Conservation (phyloP, 2,113 vertebrate species). For the Bagarius yarrelli region DNA sequence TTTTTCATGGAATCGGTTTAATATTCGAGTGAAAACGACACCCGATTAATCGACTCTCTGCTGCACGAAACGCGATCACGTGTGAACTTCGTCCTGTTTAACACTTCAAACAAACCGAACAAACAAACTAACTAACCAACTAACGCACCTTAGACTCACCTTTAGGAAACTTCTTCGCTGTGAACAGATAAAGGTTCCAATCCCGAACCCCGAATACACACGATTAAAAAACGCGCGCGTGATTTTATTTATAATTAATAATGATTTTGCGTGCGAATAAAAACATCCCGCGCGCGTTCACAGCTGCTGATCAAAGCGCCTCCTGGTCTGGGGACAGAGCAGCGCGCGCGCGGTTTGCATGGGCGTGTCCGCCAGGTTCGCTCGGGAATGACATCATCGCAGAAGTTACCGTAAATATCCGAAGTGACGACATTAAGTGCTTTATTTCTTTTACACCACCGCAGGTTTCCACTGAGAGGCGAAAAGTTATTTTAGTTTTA, state of each 20-base stretch:
- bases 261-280: background rate
- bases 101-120: background rate
- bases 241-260: background rate
- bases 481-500: too few relatives aligned
- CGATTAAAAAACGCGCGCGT: background rate
- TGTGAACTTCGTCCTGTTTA: too few relatives aligned
- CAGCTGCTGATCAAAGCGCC: background rate
- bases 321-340: background rate
- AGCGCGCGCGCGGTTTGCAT: conserved; percentile 2
- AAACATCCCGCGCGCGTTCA: background rate
- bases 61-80: too few relatives aligned
- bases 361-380: conserved; percentile 31
- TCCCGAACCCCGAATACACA: background rate
- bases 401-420: conserved; percentile 44
- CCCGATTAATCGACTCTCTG: too few relatives aligned
- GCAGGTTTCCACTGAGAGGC: too few relatives aligned
- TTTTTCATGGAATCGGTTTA: too few relatives aligned
- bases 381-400: conserved; percentile 24
- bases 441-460: too few relatives aligned
- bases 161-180: background rate
- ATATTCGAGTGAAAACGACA: too few relatives aligned
- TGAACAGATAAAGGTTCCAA: background rate
- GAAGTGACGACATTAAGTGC: background rate
- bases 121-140: too few relatives aligned
- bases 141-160: conserved; percentile 34